phyloP scores from a whole-genome alignment of 2,113 vertebrate genomes.

The Etheostoma cragini region DNA sequence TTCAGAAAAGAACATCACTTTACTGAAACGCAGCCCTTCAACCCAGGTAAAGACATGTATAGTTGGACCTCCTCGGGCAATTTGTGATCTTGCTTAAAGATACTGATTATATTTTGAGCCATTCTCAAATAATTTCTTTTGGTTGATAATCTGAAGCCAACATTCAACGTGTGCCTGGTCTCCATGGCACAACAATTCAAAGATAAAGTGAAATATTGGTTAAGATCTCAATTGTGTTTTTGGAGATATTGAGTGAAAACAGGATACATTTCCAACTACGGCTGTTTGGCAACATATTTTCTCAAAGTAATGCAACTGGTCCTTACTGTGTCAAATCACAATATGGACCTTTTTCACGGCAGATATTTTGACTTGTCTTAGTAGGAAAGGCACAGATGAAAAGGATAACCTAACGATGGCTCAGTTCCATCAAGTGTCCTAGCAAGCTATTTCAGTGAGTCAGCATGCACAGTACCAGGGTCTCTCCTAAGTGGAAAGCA shows the following conservation, averaged over 20 bases:
- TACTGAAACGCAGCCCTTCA: too few species aligned
- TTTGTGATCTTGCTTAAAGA: constrained; percentile 15
- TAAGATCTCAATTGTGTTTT: constrained; percentile 10
- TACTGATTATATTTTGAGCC: constrained; percentile 6
- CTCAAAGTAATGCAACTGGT: constrained; percentile 40
- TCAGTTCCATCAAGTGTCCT: too few species aligned
- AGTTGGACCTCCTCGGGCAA: constrained; percentile 39
- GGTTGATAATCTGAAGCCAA: constrained; percentile 45
- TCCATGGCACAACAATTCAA: constrained; percentile 64
- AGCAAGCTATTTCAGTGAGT: too few species aligned
- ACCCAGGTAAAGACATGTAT: constrained; percentile 34
- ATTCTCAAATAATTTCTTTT: constrained; percentile 29
- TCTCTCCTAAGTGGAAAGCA: too few species aligned
- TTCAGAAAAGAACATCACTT: too few species aligned
- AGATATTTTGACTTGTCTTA: too few species aligned
- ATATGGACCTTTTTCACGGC: too few species aligned
- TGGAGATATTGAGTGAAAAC: constrained; percentile 1
- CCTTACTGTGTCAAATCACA: neutral
- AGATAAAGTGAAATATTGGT: neutral
- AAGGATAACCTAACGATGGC: too few species aligned
- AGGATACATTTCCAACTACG: constrained; percentile 32
- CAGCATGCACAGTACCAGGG: too few species aligned
- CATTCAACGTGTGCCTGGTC: constrained; percentile 60
- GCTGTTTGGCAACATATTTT: constrained; percentile 30
- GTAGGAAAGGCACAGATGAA: too few species aligned